Evolutionary conservation across 2,797 vertebrate genomes (phyloP), one percentile per base, ranked within the genome.

Genomic region (Macroramphosus scolopax): DNA sequence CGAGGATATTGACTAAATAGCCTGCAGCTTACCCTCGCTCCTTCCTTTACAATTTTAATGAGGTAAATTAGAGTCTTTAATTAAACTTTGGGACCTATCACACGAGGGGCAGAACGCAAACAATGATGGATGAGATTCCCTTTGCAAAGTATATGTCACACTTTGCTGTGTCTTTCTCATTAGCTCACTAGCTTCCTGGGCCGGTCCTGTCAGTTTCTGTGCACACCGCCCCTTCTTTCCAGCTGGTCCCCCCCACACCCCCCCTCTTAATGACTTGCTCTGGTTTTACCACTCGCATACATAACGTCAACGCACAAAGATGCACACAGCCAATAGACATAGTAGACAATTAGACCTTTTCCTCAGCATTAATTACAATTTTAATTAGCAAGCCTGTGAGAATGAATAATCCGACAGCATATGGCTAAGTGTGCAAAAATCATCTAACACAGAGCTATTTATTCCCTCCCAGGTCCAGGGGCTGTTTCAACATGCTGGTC

Each of bases 281-380:
- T 6, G 20, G 20, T 22, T n/a, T 22, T 22, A 22, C 20, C 20
- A 6, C 20, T 22, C 20, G 6, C 6, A 22, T 22, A 22, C 20
- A 22, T 22, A 22, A 22, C 3, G 6, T 22, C 20, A 3, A 22
- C n/a, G 10, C n/a, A 13, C 10, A 32, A 12, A 32, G 5, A 2
- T 32, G 10, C 12, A 4, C 7, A 11, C 4, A 13, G 10, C 5
- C 30, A 36, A 9, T 5, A 17, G 14, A 36, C 34, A 10, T 14
- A 8, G 12, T 11, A 16, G 6, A 47, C 32, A 47, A 35, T 47
- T 72, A 69, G 32, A 68, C 57, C 41, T 46, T 52, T 68, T 72
- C 66, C 54, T 52, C 46, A 59, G 56, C 63, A 72, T 83, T 82
- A 80, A 89, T 87, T 85, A 85, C 49, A 71, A 83, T 87, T 87